Evolutionary conservation across 1,140 invertebrate species (phyloP), one percentile per base, ranked within the genome.

Genomic region (Pogonomyrmex californicus): DNA sequence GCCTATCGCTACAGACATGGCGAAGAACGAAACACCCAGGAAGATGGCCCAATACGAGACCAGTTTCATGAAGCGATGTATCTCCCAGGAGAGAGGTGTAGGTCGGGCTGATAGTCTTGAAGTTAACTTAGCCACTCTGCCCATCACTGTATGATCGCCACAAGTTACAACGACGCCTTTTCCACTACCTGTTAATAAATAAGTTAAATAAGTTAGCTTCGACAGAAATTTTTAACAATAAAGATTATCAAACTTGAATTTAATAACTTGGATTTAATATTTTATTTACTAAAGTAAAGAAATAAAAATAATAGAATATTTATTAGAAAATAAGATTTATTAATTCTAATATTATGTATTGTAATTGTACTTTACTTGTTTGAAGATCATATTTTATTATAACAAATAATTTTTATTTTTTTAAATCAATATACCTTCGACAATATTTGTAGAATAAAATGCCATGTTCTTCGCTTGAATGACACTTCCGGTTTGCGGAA

Each of bases 31-130:
- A 7, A 99, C 97, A 91, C 99, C 99, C 62, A 99, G 97, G 96
- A 99, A 99, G 33, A 99, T 98, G 92, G 99, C 99, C 23, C 99
- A 99, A 88, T 98, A 98, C 87, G 99, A 99, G 94, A 99, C 99
- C 88, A 99, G 96, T 95, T 99, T 99, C 95, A 99, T 99, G 96
- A 99, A 99, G 96, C 99, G 99, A 92, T 98, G 98, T 91, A 99
- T 99, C 96, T 99, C 99, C 95, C 98, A 98, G 73, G 98, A 98
- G 94, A 99, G 99, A 81, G 99, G 99, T 3, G 99, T 99, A 95
- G 99, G 98, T 79, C 98, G 98, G 91, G 98, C 99, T 91, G 99
- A 98, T 92, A 99, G 96, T 92, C 99, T 98, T 56, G 99, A 99
- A 44, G 99, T 99, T 88, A 99, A 95, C 94, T 99, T 99, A 92